Evolutionary conservation across 2,888 invertebrate genomes (phyloP).

Genomic region (Sphaerophoria taeniata): DNA sequence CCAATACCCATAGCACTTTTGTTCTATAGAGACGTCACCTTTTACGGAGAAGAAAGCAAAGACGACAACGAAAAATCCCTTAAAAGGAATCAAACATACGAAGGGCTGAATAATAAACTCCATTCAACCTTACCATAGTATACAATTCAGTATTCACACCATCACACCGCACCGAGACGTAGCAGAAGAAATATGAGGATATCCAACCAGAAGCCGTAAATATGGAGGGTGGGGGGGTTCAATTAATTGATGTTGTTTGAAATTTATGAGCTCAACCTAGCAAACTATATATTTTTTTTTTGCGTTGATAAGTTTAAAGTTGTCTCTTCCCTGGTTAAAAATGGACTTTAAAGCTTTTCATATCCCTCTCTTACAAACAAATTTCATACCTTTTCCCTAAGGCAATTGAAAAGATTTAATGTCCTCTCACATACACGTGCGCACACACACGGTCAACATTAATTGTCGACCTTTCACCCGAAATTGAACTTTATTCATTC

Average conservation of each 20-base stretch:
- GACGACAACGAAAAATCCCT: constrained; percentile 4
- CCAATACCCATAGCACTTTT: constrained; percentile 6
- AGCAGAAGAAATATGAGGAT: constrained; percentile 10
- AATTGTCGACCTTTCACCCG: constrained; percentile 72
- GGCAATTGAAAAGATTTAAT: constrained; percentile 62
- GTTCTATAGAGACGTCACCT: too few species aligned
- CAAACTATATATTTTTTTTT: not conserved
- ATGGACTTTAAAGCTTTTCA: constrained; percentile 54
- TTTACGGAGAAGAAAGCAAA: constrained; percentile 5
- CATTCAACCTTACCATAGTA: constrained; percentile 46
- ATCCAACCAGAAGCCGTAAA: not conserved
- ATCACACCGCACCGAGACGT: not conserved
- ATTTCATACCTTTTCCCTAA: constrained; percentile 2
- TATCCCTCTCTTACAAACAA: not conserved
- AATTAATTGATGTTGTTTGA: constrained; percentile 71
- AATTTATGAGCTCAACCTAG: constrained; percentile 67
- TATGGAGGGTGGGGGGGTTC: constrained; percentile 58
- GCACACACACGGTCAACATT: constrained; percentile 43
- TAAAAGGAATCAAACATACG: constrained; percentile 47
- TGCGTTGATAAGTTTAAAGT: constrained; percentile 58
- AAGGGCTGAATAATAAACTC: constrained; percentile 68
- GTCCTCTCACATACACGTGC: constrained; percentile 33
- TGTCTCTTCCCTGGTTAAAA: constrained; percentile 33
- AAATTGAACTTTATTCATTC: constrained; percentile 41
- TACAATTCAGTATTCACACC: constrained; percentile 22